Percentiles rank a stretch among this genome's conserved stretches.
These are phyloP conservation scores for Noctua fimbriata DNA, from an alignment of 2,888 invertebrate species.

Conservation along the genomic window DNA sequence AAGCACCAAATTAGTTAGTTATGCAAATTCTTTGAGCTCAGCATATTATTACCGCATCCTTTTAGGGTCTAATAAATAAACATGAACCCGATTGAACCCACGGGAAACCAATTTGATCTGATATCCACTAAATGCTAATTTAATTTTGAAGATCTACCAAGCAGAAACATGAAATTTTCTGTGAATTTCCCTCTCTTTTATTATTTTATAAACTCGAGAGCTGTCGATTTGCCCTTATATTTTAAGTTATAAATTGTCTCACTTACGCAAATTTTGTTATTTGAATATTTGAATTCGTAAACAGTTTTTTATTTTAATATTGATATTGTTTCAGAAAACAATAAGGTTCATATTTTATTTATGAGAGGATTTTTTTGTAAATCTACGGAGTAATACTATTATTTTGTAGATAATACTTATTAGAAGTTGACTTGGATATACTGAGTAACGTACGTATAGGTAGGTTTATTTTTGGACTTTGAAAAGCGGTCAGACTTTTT, in stretches of 20 bases:
- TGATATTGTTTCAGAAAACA: slow-evolving; percentile 30
- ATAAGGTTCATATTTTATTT: slow-evolving; percentile 29
- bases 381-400: background rate
- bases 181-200: slow-evolving; percentile 68
- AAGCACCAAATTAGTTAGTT: slow-evolving; percentile 77
- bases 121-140: slow-evolving; percentile 85
- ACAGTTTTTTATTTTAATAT: slow-evolving; percentile 6
- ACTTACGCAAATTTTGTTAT: slow-evolving; percentile 35
- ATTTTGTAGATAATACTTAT: background rate
- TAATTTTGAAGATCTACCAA: slow-evolving; percentile 76
- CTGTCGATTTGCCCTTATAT: slow-evolving; percentile 53
- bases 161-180: slow-evolving; percentile 66
- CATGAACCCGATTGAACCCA: slow-evolving; percentile 82
- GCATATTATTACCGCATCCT: slow-evolving; percentile 82
- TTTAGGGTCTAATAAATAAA: slow-evolving; percentile 87
- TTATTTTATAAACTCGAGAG: slow-evolving; percentile 71
- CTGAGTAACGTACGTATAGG: background rate
- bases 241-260: slow-evolving; percentile 56
- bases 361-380: slow-evolving; percentile 2
- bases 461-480: background rate
- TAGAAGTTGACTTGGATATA: slow-evolving; percentile 11
- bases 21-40: slow-evolving; percentile 84
- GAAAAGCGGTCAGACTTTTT: background rate
- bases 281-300: slow-evolving; percentile 37
- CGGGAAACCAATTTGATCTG: slow-evolving; percentile 80